Percentiles rank a stretch among this genome's conserved stretches.
phyloP scores from a whole-genome alignment of 2,113 vertebrate genomes.

The Psammodynastes pulverulentus region DNA sequence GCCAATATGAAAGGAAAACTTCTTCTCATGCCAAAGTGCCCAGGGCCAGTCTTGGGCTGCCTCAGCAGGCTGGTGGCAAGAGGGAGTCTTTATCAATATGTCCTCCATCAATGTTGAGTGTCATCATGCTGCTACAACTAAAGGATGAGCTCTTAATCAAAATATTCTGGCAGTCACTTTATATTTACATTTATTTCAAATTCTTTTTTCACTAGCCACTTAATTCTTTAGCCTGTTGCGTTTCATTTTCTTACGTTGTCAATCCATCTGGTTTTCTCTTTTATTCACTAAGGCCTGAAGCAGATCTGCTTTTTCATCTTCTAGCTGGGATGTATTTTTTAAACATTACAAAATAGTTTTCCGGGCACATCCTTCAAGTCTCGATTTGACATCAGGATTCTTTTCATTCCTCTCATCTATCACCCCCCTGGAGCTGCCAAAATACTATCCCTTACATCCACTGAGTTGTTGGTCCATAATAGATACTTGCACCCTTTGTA shows the following conservation, averaged over 20 bases:
- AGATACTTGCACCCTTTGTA: not conserved
- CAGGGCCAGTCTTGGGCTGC: not conserved
- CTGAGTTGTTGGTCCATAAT: not conserved
- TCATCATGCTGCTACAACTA: not conserved
- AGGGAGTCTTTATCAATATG: not conserved
- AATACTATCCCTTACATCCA: not conserved
- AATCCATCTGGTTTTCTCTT: conserved; percentile 46
- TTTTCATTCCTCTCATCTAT: conserved; percentile 23
- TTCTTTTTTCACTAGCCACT: not conserved
- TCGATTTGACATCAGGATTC: not conserved
- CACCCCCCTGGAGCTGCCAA: not conserved
- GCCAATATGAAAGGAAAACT: not conserved
- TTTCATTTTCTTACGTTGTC: not conserved
- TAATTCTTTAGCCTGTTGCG: not conserved
- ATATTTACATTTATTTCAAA: not conserved
- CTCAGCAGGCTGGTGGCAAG: not conserved
- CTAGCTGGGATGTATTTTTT: not conserved
- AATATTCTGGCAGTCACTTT: fast-evolving
- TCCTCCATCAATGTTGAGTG: not conserved
- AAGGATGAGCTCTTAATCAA: not conserved
- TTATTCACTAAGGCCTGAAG: conserved; percentile 33
- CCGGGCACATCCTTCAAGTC: conserved; percentile 8
- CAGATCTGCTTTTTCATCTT: conserved; percentile 34
- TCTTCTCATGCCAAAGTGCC: not conserved
- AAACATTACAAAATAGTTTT: conserved; percentile 35